These are phyloP conservation scores for Cerceris rybyensis DNA, from an alignment of 2,888 invertebrate genomes.

Conservation along the genomic window DNA sequence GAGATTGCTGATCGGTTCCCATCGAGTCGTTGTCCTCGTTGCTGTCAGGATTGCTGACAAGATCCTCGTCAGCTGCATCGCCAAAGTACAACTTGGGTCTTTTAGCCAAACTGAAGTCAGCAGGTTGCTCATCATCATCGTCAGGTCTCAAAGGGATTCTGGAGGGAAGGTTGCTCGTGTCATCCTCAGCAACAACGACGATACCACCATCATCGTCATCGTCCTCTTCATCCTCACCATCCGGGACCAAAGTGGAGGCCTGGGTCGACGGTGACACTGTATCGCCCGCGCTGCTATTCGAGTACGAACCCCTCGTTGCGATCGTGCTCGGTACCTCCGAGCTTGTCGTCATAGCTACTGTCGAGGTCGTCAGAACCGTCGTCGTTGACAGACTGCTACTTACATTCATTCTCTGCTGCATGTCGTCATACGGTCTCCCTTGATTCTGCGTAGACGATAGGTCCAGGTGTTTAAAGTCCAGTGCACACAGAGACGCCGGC, in stretches of 20 bases:
- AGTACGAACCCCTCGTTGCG: slow-evolving; percentile 42
- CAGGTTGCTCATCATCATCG: slow-evolving; percentile 84
- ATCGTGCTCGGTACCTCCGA: slow-evolving; percentile 46
- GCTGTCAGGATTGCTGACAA: slow-evolving; percentile 85
- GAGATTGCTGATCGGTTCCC: slow-evolving; percentile 74
- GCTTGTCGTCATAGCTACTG: slow-evolving; percentile 78
- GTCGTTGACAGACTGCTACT: slow-evolving; percentile 82
- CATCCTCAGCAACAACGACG: slow-evolving; percentile 89
- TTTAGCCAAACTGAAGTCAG: slow-evolving; percentile 88
- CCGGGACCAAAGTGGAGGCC: slow-evolving; percentile 71
- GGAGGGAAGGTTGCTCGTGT: slow-evolving; percentile 79
- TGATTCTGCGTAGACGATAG: slow-evolving; percentile 82
- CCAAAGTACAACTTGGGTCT: slow-evolving; percentile 84
- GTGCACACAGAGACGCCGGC: slow-evolving; percentile 82
- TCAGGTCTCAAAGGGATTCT: slow-evolving; percentile 73
- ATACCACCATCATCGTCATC: slow-evolving; percentile 88
- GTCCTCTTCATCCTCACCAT: slow-evolving; percentile 79
- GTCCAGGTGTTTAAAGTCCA: slow-evolving; percentile 87
- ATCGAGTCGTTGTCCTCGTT: slow-evolving; percentile 83
- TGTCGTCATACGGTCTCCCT: slow-evolving; percentile 81
- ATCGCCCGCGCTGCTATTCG: slow-evolving; percentile 33
- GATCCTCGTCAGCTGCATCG: slow-evolving; percentile 84
- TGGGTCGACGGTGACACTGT: slow-evolving; percentile 70
- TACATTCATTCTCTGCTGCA: slow-evolving; percentile 85
- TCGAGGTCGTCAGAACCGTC: slow-evolving; percentile 80